Conservation (phyloP, 2,113 vertebrate species). For the Tauraco erythrolophus region DNA sequence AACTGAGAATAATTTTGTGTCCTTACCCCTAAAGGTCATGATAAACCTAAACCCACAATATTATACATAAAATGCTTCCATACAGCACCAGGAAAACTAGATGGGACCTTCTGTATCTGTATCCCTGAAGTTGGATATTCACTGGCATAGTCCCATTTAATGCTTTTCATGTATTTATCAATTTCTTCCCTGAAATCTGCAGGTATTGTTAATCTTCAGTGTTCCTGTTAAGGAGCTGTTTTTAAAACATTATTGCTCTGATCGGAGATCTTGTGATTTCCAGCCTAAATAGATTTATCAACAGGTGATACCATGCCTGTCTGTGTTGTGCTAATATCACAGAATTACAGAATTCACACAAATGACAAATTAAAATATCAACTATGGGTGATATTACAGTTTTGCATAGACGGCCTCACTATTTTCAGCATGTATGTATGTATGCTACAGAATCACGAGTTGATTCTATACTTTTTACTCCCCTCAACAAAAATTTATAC, state of each 20-base stretch:
- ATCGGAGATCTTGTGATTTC: background rate
- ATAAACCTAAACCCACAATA: background rate
- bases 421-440: background rate
- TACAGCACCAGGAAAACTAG: background rate
- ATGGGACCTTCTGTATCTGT: background rate
- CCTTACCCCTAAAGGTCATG: background rate
- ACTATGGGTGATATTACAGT: background rate
- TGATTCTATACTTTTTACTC: background rate
- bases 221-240: background rate
- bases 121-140: background rate
- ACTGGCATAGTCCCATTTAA: background rate
- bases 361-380: background rate
- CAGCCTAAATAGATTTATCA: background rate
- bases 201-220: background rate
- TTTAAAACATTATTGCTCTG: background rate
- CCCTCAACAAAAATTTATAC: background rate
- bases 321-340: background rate
- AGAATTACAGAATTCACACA: background rate
- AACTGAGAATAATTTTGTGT: background rate
- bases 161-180: background rate
- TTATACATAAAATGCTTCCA: background rate
- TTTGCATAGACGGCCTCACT: background rate
- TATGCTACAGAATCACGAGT: background rate
- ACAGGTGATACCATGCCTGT: background rate
- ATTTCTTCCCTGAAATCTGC: background rate